These are phyloP conservation scores for Anoplophora glabripennis DNA, from an alignment of 1,140 invertebrate species.

Conservation along the genomic window DNA sequence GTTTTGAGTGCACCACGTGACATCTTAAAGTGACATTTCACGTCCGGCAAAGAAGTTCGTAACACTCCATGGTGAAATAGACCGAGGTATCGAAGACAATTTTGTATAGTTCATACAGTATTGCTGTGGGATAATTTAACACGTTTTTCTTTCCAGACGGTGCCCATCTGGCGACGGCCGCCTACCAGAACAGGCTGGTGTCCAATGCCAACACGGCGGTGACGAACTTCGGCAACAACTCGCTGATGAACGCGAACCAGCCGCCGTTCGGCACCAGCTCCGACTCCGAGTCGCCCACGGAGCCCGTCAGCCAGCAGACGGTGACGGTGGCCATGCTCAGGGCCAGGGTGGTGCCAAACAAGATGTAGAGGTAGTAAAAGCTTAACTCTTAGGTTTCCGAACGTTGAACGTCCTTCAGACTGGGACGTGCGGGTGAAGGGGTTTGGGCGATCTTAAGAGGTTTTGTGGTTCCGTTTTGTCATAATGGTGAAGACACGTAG, in stretches of 20 bases:
- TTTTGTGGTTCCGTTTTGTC: too few species aligned
- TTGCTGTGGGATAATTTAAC: too few species aligned
- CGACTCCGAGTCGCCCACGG: slow-evolving; percentile 61
- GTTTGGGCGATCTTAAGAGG: too few species aligned
- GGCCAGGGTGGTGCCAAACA: slow-evolving; percentile 49
- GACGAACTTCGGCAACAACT: slow-evolving; percentile 16
- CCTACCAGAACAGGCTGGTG: not conserved
- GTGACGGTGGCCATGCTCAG: slow-evolving; percentile 52
- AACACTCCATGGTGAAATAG: too few species aligned
- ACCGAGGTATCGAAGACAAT: too few species aligned
- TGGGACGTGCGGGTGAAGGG: too few species aligned
- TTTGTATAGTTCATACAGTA: too few species aligned
- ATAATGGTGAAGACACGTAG: too few species aligned
- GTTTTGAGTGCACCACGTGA: too few species aligned
- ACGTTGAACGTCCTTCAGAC: not conserved
- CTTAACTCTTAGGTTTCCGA: not conserved
- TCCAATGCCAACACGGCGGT: slow-evolving; percentile 8
- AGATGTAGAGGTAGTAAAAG: slow-evolving; percentile 31
- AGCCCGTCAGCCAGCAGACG: slow-evolving; percentile 56
- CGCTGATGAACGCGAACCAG: slow-evolving; percentile 22
- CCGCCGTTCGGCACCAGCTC: slow-evolving; percentile 51
- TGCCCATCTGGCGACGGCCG: slow-evolving; percentile 6
- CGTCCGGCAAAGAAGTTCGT: too few species aligned
- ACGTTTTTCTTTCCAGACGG: slow-evolving; percentile 6
- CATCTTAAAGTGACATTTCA: too few species aligned